Base-by-base conservation (phyloP, 2,797 vertebrate genomes). In the Cirrhinus mrigala region DNA sequence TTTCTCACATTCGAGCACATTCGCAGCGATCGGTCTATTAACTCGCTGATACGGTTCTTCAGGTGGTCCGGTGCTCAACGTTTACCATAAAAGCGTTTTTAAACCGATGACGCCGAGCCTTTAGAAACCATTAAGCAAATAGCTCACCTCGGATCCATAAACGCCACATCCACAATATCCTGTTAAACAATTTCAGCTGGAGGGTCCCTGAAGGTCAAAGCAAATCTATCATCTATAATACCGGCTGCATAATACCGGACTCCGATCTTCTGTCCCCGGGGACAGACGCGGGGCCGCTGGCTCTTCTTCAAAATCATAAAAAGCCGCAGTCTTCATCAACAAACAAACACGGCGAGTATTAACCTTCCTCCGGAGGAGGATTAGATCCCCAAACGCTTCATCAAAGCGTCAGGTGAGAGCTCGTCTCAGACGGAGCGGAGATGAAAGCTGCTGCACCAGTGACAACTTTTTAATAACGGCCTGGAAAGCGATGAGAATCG, bases 71-170 rank as follows among this genome's bases (percentile, higher is more conserved):
- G 48, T 2, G 11, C 79, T 70, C 7, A 2, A 37, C 52, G 20
- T 71, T 71, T 52, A 14, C 27, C 46, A 52, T 16, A 6, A 66
- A 79, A 80, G 79, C 20, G 6, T n/a, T 81, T 70, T 71, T 33
- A 20, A 70, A 56, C 48, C 24, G 14, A 29, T 64, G 60, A 64
- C 60, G 33, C 18, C 29, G 54, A 74, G 56, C 52, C 79, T 88
- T 84, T 60, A 88, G 91, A 90, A 87, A 86, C 89, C 87, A 91
- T 92, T 92, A 91, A 87, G 90, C 87, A 91, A 91, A 92, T 89
- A 88, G 89, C 90, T 88, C 58, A 80, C 82, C 84, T 87, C 70
- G 48, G 87, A 91, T 91, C 92, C 80, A 91, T 91, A 89, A 92
- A 89, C 48, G 82, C 79, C 78, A 71, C 86, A 82, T 87, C 86